Conservation (phyloP, 2,888 invertebrate species). For the Apamea sordens region DNA sequence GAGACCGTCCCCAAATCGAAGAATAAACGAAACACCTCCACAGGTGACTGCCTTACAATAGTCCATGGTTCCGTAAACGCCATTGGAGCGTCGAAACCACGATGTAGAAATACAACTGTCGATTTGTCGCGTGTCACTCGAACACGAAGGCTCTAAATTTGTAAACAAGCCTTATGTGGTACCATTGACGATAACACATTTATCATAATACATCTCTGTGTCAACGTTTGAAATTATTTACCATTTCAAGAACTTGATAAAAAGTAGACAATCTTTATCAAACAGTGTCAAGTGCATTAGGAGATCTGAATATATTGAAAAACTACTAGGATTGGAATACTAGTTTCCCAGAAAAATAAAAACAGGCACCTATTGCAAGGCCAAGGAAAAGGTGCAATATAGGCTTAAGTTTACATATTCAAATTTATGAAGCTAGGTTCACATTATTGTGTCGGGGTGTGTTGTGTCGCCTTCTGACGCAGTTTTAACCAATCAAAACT, state of each 20-base stretch:
- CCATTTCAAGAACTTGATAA: conserved; percentile 30
- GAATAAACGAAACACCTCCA: neutral
- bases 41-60: conserved; percentile 5
- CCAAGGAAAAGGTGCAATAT: neutral
- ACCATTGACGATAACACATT: conserved; percentile 6
- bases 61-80: neutral
- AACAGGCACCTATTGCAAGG: too few relatives aligned
- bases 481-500: too few relatives aligned
- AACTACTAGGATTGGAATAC: neutral
- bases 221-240: conserved; percentile 7
- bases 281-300: conserved; percentile 24
- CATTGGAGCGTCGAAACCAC: neutral
- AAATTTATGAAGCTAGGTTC: too few relatives aligned
- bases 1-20: neutral
- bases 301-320: conserved; percentile 10
- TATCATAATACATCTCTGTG: neutral
- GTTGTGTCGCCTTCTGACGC: too few relatives aligned
- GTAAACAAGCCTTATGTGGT: conserved; percentile 2
- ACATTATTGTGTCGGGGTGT: too few relatives aligned
- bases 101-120: neutral
- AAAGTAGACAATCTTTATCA: conserved; percentile 32
- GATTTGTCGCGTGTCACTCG: neutral
- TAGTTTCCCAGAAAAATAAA: neutral
- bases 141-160: conserved; percentile 1
- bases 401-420: neutral